Evolutionary conservation across 1,140 invertebrate species (phyloP).

Genomic region (Leptopilina boulardi): DNA sequence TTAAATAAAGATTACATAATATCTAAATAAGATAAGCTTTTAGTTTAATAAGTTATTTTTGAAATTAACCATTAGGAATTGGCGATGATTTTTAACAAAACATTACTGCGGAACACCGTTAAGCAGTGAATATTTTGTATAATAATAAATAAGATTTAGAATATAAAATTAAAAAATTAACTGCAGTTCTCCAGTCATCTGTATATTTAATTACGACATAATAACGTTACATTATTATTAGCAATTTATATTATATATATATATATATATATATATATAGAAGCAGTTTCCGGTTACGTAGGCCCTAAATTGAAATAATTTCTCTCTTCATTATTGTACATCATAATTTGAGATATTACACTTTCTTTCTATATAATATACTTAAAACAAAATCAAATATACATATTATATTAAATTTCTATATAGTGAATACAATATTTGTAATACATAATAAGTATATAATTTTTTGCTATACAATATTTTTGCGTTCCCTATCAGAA

Average conservation of each 20-base stretch:
- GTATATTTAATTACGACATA: conserved; percentile 26
- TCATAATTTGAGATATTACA: conserved; percentile 16
- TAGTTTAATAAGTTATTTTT: no score
- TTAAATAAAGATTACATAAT: no score
- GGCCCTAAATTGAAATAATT: conserved; percentile 27
- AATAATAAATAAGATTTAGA: no score
- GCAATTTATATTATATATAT: conserved; percentile 8
- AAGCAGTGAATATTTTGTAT: no score
- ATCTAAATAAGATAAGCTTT: no score
- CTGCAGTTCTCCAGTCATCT: conserved; percentile 1
- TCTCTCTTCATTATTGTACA: conserved; percentile 25
- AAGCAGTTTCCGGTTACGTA: conserved; percentile 5
- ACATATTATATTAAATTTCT: background rate
- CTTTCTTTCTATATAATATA: background rate
- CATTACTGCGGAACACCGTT: no score
- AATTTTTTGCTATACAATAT: conserved; percentile 19
- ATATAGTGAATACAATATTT: conserved; percentile 1
- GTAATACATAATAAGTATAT: background rate
- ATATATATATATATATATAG: conserved; percentile 6
- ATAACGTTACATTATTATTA: conserved; percentile 24
- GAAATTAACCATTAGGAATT: no score
- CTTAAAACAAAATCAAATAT: background rate
- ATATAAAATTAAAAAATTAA: background rate
- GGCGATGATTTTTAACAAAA: no score
- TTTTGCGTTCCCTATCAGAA: background rate